These are phyloP conservation scores for Sialis fuliginosa DNA, from an alignment of 2,888 invertebrate genomes.

Conservation along the genomic window DNA sequence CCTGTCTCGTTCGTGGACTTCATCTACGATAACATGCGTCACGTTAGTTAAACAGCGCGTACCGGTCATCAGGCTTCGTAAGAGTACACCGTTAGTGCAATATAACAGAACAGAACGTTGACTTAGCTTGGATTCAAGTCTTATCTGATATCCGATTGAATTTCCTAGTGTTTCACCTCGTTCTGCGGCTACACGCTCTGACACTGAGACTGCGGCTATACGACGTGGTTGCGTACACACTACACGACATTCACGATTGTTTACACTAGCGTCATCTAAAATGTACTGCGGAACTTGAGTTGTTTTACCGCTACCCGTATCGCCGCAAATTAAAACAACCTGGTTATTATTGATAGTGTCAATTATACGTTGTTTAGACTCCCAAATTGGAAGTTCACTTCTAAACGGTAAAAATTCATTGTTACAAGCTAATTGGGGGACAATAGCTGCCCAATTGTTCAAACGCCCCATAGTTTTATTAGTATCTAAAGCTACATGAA, in stretches of 20 bases:
- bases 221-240: constrained; percentile 88
- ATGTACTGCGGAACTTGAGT: constrained; percentile 92
- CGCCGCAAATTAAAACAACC: constrained; percentile 59
- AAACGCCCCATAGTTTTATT: constrained; percentile 8
- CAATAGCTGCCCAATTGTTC: constrained; percentile 13
- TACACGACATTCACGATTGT: constrained; percentile 53
- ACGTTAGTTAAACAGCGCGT: constrained; percentile 47
- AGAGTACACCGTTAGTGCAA: constrained; percentile 80
- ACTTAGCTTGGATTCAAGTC: constrained; percentile 70
- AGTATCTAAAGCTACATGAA: not conserved
- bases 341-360: constrained; percentile 45
- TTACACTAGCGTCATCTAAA: constrained; percentile 50
- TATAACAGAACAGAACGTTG: constrained; percentile 69
- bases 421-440: constrained; percentile 25
- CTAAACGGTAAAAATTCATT: constrained; percentile 40
- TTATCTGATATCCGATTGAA: constrained; percentile 47
- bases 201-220: constrained; percentile 76
- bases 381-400: constrained; percentile 50
- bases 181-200: constrained; percentile 64
- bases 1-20: constrained; percentile 88
- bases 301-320: constrained; percentile 89
- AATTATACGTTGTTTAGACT: constrained; percentile 44
- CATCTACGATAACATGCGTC: constrained; percentile 82
- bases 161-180: constrained; percentile 32
- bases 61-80: constrained; percentile 74